Conservation (phyloP, 1,140 invertebrate genomes). For the Cataglyphis hispanica region DNA sequence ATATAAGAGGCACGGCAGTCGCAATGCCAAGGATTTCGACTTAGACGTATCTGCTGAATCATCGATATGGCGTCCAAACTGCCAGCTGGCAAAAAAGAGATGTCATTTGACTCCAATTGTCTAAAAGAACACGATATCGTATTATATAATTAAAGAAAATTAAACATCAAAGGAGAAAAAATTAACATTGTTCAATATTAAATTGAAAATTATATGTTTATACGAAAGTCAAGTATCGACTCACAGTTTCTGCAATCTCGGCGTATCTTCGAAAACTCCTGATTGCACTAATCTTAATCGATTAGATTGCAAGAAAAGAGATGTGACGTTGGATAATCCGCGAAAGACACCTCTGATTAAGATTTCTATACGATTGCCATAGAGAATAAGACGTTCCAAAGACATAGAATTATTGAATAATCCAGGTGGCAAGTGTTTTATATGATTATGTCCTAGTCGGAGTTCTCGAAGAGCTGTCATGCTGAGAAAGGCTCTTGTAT, state of each 20-base stretch:
- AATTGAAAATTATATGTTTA: neutral
- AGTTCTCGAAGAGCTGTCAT: conserved; percentile 86
- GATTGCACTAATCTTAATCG: conserved; percentile 86
- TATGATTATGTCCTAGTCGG: conserved; percentile 88
- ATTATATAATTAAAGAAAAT: neutral
- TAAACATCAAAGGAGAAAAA: neutral
- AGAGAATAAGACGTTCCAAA: conserved; percentile 88
- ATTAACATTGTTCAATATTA: neutral
- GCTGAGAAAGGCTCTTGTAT: conserved; percentile 63
- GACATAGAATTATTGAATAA: conserved; percentile 85
- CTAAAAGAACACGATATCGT: conserved; percentile 84
- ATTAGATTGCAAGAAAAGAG: conserved; percentile 89
- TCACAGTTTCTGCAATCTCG: conserved; percentile 82
- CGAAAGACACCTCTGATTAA: conserved; percentile 86
- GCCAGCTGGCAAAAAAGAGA: conserved; percentile 90
- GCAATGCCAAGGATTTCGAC: conserved; percentile 95
- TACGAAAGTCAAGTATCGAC: conserved; percentile 11
- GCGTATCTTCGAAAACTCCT: conserved; percentile 85
- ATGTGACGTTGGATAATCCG: conserved; percentile 87
- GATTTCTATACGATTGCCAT: conserved; percentile 88
- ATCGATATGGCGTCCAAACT: conserved; percentile 90
- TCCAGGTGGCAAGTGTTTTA: conserved; percentile 86
- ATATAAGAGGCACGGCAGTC: conserved; percentile 93
- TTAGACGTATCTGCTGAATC: conserved; percentile 91
- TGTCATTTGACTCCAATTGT: conserved; percentile 93